Percentiles rank a stretch among this genome's conserved stretches.
Conservation (phyloP, 2,888 invertebrate species). For the Hetaerina titia region DNA sequence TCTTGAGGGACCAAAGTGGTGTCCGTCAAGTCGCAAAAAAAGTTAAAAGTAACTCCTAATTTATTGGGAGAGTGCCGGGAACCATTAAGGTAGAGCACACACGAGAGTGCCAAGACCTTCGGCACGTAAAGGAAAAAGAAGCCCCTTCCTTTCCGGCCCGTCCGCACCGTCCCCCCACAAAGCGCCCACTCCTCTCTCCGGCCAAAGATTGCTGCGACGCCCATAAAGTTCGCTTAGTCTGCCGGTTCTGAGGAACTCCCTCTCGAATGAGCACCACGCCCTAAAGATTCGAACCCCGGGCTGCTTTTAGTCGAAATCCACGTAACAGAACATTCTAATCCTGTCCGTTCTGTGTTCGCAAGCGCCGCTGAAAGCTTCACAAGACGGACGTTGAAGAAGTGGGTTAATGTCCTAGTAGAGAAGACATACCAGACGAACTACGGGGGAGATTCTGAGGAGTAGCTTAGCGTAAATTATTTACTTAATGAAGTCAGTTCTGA, state of each 20-base stretch:
- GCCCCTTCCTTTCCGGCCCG: too few relatives aligned
- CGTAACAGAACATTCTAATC: neutral
- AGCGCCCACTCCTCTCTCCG: neutral
- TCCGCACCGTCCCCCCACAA: too few relatives aligned
- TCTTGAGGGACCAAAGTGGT: neutral
- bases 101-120: neutral
- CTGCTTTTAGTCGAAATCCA: neutral
- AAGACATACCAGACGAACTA: too few relatives aligned
- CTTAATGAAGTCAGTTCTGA: too few relatives aligned
- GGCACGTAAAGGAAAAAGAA: neutral
- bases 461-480: too few relatives aligned
- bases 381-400: too few relatives aligned
- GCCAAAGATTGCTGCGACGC: neutral
- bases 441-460: too few relatives aligned
- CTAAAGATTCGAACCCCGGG: neutral
- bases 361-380: too few relatives aligned
- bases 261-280: neutral
- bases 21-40: neutral
- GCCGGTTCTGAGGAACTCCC: neutral
- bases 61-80: neutral
- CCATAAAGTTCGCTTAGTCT: neutral
- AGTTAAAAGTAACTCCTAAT: neutral
- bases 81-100: conserved; percentile 6
- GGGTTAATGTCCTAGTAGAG: too few relatives aligned
- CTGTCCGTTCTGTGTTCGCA: too few relatives aligned